Evolutionary conservation across 2,888 invertebrate species (phyloP), one percentile per base, ranked within the genome.

Genomic region (Philereme vetulata): DNA sequence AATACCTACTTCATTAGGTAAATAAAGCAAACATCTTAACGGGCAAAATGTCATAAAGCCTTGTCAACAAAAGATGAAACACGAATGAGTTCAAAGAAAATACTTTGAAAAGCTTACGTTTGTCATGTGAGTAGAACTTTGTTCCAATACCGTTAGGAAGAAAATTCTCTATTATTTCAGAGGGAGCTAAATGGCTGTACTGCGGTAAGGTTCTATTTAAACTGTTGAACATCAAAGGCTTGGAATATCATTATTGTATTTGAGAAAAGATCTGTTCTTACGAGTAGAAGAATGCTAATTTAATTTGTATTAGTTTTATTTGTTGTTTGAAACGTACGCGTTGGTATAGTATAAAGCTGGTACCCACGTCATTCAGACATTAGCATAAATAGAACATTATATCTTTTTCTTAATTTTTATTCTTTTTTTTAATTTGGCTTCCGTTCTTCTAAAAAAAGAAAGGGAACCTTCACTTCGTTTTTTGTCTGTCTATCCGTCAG

Each of bases 211-310:
- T 62, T 53, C 53, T 46, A 57, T 11, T 6, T 45, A n/a, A 46
- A 11, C 43, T 46, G 32, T n/a, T 11, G 36, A 49, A 62, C 56
- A 54, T 62, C 61, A 62, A 62, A 62, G 61, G 42, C 51, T 45
- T 43, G 21, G 21, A 51, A 51, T 53, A 60, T 43, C 40, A 53
- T 53, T 38, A 56, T 53, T 47, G 44, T 43, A 48, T 55, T 51
- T 45, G 40, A 47, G 32, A 60, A 45, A 51, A 35, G 51, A 57
- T 56, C 21, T 56, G 56, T 45, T 51, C 45, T 50, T 38, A n/a
- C 4, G 11, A 21, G n/a, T n/a, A n/a, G 44, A 44, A 21, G 21
- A 50, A 50, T 8, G 51, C 53, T 56, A 56, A 60, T 58, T 44
- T 38, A 44, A 63, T 62, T 63, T 65, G 46, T 55, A n/a, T 42